A percentile compares a stretch with the other conserved stretches of the same genome.
Evolutionary conservation across 2,797 vertebrate species (phyloP).

Genomic region (Molossus molossus): DNA sequence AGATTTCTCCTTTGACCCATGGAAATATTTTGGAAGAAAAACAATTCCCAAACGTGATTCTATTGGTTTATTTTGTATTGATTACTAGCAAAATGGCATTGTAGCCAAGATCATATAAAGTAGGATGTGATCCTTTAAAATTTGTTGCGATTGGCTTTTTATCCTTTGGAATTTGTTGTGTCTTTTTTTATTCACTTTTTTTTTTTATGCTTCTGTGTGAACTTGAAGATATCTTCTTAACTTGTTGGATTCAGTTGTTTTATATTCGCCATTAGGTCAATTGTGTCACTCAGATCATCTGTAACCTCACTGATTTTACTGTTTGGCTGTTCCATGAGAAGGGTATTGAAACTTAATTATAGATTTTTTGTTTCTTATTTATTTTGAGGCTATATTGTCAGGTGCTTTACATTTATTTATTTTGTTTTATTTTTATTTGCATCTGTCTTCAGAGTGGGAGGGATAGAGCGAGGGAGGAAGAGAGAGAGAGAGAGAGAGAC

Average conservation of each 20-base stretch:
- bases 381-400: neutral
- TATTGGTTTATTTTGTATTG: neutral
- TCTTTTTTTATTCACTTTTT: neutral
- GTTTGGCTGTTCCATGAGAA: neutral
- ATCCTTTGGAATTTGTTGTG: neutral
- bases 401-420: neutral
- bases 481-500: too few relatives aligned
- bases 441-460: too few relatives aligned
- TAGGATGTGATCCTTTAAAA: neutral
- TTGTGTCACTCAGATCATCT: neutral
- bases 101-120: neutral
- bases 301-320: neutral
- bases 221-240: neutral
- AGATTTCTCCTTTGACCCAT: constrained; percentile 8
- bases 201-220: neutral
- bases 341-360: constrained; percentile 28
- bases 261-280: neutral
- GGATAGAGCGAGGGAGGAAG: too few relatives aligned
- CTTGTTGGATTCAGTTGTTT: neutral
- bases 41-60: neutral
- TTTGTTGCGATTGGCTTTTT: neutral
- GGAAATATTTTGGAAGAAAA: constrained; percentile 10
- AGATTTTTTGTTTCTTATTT: neutral
- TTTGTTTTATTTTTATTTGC: too few relatives aligned
- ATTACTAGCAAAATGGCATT: neutral